Evolutionary conservation across 2,888 invertebrate genomes (phyloP).

Genomic region (Hypsopygia costalis): DNA sequence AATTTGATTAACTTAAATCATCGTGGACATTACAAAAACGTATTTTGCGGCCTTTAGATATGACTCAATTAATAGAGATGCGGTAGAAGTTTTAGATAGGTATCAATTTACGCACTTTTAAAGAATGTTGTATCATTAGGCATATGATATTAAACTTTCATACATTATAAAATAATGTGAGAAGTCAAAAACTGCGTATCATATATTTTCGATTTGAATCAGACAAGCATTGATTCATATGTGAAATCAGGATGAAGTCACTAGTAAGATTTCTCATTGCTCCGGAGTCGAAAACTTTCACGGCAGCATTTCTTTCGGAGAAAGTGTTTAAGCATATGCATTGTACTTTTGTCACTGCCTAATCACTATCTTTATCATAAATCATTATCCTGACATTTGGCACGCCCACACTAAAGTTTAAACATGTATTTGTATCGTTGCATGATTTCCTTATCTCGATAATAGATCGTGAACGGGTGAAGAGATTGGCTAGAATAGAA

Average conservation of each 20-base stretch:
- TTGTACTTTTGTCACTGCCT: constrained; percentile 70
- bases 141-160: too few species aligned
- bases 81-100: too few species aligned
- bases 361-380: constrained; percentile 64
- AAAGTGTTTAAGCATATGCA: constrained; percentile 57
- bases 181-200: too few species aligned
- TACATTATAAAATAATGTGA: too few species aligned
- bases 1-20: not conserved
- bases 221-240: constrained; percentile 9
- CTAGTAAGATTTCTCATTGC: constrained; percentile 25
- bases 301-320: constrained; percentile 61
- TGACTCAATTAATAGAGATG: too few species aligned
- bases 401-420: constrained; percentile 43
- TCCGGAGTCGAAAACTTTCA: constrained; percentile 46
- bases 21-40: not conserved
- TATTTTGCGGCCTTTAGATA: too few species aligned
- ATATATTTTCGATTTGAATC: too few species aligned
- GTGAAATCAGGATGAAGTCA: constrained; percentile 55
- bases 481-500: not conserved
- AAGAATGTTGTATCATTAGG: too few species aligned
- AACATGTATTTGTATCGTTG: not conserved
- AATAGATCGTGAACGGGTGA: not conserved
- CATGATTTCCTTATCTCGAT: not conserved
- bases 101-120: too few species aligned
- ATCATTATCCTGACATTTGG: constrained; percentile 61